phyloP scores from a whole-genome alignment of 2,113 vertebrate genomes.

The Tachuris rubrigastra region DNA sequence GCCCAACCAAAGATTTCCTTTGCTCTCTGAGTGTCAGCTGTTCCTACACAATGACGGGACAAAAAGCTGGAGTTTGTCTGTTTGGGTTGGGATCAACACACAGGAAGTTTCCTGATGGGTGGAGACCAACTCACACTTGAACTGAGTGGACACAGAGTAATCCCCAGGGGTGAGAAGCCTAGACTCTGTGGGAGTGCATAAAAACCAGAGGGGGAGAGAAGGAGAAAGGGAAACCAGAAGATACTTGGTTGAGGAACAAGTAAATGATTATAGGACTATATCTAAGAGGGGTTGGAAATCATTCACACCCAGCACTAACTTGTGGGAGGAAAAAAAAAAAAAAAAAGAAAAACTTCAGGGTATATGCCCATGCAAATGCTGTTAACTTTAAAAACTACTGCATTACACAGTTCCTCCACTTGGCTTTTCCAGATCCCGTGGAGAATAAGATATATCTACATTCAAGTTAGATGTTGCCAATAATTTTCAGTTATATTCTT shows the following conservation, averaged over 20 bases:
- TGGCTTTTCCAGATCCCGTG: neutral
- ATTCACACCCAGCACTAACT: neutral
- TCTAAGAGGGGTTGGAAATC: neutral
- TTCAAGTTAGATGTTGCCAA: neutral
- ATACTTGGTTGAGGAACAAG: neutral
- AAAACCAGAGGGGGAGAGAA: neutral
- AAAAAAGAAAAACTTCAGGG: neutral
- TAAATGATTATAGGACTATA: fast-evolving
- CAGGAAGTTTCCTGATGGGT: fast-evolving
- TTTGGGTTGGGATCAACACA: neutral
- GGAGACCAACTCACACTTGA: neutral
- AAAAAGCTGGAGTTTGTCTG: neutral
- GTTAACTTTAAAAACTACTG: neutral
- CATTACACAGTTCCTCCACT: neutral
- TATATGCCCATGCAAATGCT: neutral
- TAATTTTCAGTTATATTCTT: neutral
- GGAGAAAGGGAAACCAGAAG: neutral
- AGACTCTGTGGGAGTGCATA: neutral
- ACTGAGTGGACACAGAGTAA: neutral
- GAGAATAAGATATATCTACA: neutral
- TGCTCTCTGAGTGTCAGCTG: neutral
- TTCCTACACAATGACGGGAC: neutral
- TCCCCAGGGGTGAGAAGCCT: neutral
- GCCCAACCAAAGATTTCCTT: neutral
- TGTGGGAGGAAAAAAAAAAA: neutral